Percentiles rank a stretch among this genome's conserved stretches.
Evolutionary conservation across 2,113 vertebrate species (phyloP).

Genomic region (Phocoena phocoena): DNA sequence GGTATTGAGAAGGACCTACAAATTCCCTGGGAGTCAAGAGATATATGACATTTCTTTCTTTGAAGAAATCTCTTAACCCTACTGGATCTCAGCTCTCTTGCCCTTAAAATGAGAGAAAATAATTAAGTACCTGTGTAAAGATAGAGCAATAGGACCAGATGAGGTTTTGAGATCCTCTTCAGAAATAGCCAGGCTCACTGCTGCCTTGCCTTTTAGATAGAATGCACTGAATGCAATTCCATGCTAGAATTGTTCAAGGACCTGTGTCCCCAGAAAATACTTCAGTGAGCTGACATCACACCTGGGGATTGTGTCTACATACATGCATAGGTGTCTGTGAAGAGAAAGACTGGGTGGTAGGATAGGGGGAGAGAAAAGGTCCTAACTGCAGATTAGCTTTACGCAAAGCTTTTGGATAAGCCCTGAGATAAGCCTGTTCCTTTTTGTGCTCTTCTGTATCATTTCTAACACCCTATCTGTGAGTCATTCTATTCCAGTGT

Average conservation of each 20-base stretch:
- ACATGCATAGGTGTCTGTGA: background rate
- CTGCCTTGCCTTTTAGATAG: background rate
- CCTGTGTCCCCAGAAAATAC: background rate
- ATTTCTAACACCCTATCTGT: slow-evolving; percentile 50
- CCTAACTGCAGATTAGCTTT: slow-evolving; percentile 33
- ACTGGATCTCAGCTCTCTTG: background rate
- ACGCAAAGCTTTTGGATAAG: background rate
- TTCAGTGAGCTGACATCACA: background rate
- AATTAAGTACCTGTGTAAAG: background rate
- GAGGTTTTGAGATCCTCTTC: background rate
- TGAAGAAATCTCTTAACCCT: slow-evolving; percentile 3
- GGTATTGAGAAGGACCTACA: background rate
- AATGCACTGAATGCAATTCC: background rate
- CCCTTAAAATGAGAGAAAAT: background rate
- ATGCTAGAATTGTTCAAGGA: background rate
- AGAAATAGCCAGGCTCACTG: background rate
- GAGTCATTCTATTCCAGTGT: slow-evolving; percentile 63
- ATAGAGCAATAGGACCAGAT: background rate
- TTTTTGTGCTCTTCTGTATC: slow-evolving; percentile 18
- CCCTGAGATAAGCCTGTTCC: background rate
- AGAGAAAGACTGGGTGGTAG: background rate
- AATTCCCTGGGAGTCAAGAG: background rate
- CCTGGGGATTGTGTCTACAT: background rate
- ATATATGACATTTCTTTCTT: background rate
- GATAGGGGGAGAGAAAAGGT: background rate